Conservation (phyloP, 2,888 invertebrate genomes). For the Fragum fragum region DNA sequence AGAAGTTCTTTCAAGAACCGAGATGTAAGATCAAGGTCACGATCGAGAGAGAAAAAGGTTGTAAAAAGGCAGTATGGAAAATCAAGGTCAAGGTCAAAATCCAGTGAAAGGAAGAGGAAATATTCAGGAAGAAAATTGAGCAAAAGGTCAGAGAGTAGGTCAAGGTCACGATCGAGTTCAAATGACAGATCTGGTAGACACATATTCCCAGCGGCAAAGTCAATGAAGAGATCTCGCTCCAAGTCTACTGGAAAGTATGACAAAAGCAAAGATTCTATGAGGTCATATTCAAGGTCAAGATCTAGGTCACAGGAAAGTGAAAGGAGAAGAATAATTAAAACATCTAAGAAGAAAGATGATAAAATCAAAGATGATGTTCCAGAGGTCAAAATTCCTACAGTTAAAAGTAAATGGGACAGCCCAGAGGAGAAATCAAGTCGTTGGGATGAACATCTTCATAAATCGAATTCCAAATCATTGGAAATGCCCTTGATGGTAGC, state of each 20-base stretch:
- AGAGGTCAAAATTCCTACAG: constrained; percentile 23
- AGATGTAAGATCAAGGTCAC: constrained; percentile 7
- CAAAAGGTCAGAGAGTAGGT: neutral
- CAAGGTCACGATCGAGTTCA: neutral
- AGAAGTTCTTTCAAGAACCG: neutral
- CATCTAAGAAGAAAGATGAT: neutral
- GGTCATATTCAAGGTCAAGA: constrained; percentile 1
- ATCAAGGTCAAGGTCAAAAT: constrained; percentile 31
- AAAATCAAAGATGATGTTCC: neutral
- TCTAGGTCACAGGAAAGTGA: constrained; percentile 37
- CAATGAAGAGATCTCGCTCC: constrained; percentile 35
- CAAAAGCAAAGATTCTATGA: neutral
- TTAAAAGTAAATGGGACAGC: constrained; percentile 64
- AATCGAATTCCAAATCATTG: neutral
- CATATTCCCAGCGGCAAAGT: neutral
- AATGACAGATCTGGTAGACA: neutral
- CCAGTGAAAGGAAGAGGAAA: neutral
- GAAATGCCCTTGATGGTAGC: constrained; percentile 35
- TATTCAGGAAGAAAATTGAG: neutral
- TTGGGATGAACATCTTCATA: constrained; percentile 39
- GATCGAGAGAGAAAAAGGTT: neutral
- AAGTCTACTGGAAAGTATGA: constrained; percentile 17
- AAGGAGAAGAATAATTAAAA: constrained; percentile 20
- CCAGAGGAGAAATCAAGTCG: constrained; percentile 62
- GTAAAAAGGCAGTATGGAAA: neutral